phyloP scores from a whole-genome alignment of 2,888 invertebrate genomes.

The Deilephila porcellus region DNA sequence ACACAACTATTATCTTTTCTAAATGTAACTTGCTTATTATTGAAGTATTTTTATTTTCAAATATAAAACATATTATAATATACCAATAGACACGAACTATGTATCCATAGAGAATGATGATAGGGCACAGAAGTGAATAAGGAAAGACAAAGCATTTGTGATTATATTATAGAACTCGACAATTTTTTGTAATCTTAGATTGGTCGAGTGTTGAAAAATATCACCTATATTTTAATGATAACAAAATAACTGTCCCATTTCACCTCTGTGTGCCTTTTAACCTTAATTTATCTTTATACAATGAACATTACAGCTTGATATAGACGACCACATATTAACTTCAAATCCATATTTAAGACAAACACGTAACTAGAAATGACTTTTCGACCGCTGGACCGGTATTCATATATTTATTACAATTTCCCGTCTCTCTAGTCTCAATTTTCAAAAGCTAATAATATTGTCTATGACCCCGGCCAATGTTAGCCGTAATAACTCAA shows the following conservation, averaged over 20 bases:
- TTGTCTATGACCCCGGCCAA: no score
- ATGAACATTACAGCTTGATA: neutral
- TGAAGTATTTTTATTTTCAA: no score
- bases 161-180: neutral
- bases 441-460: no score
- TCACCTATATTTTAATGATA: neutral
- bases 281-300: neutral
- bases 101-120: neutral
- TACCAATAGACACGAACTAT: neutral
- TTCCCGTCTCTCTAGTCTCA: no score
- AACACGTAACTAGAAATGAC: no score
- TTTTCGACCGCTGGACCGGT: no score
- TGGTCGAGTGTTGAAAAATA: neutral
- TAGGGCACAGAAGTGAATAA: neutral
- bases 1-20: no score
- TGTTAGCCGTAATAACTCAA: no score
- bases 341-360: no score
- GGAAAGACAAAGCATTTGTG: neutral
- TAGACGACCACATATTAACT: neutral
- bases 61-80: no score
- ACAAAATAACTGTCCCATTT: neutral
- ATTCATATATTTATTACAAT: no score
- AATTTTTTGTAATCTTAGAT: neutral
- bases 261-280: constrained; percentile 6
- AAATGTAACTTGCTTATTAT: no score